Evolutionary conservation across 2,113 vertebrate genomes (phyloP).

Genomic region (Prunella fulvescens): DNA sequence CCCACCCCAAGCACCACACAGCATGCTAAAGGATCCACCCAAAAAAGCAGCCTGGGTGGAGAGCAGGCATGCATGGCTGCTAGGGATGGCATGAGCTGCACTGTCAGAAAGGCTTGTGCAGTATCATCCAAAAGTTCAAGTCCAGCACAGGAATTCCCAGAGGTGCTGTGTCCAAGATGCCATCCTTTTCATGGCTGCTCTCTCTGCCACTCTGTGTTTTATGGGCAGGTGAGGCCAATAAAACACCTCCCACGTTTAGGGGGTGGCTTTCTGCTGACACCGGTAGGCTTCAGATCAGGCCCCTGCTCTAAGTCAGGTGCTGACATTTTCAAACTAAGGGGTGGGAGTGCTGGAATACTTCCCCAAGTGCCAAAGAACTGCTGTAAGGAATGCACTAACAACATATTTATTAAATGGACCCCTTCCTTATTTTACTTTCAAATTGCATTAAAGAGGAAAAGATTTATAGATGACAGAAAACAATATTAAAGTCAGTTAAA

Average conservation of each 20-base stretch:
- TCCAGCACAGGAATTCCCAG: accelerated
- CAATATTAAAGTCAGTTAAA: neutral
- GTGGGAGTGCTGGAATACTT: neutral
- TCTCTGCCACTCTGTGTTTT: neutral
- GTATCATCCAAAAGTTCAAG: neutral
- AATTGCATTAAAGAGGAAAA: neutral
- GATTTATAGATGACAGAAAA: neutral
- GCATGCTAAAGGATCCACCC: neutral
- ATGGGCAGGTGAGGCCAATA: neutral
- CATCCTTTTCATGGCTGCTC: neutral
- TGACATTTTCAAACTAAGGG: neutral
- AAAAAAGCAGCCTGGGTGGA: neutral
- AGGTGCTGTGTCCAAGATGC: neutral
- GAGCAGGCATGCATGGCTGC: accelerated
- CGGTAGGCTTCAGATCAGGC: neutral
- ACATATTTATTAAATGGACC: neutral
- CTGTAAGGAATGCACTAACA: neutral
- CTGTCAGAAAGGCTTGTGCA: neutral
- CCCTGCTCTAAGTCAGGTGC: neutral
- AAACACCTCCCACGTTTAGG: neutral
- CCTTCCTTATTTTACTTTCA: neutral
- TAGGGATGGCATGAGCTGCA: accelerated
- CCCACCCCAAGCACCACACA: neutral
- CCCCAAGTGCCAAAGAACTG: accelerated
- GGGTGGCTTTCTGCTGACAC: neutral